Base-by-base conservation (phyloP, 2,113 vertebrate species). In the Symphodus melops region DNA sequence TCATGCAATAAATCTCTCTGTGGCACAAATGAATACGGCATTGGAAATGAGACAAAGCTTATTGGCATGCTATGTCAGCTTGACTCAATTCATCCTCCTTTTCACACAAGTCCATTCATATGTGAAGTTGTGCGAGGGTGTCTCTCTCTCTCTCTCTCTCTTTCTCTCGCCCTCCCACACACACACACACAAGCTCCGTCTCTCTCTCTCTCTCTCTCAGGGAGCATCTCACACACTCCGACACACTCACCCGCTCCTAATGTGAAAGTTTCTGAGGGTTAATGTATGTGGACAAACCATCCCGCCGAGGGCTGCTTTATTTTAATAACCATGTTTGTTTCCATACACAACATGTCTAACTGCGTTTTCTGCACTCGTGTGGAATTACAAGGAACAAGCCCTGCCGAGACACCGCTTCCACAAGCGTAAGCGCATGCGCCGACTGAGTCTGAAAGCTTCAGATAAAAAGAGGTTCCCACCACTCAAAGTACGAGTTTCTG, bases 1-100 rank as follows among this genome's bases (percentile, higher is more conserved):
- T 95, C 95, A 95, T 94, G 94, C 94, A 96, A 95, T 95, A 96
- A 95, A 96, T 96, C 94, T 94, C 91, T 92, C 88, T 92, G 93
- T 93, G 93, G 92, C 93, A 91, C 93, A 95, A 95, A 95, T 95
- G 93, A 95, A 95, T 95, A 91, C 92, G 84, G 94, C 93, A 93
- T 93, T 92, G 92, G 92, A 89, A 95, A 94, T 94, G 93, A 95
- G 94, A 96, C 95, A 95, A 95, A 95, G 94, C 94, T 94, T 95
- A 95, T 95, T 96, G 95, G 94, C 95, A 95, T 95, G 94, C 94
- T 84, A 93, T 94, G 94, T 95, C 95, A 95, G 93, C 93, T 95
- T 92, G 91, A 94, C 94, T 94, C 92, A 95, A 95, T 95, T 95
- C 94, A 94, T 93, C 93, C 92, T 92, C 85, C 93, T 94, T 94